phyloP scores from a whole-genome alignment of 2,113 vertebrate genomes.

The Genyomyrus donnyi region DNA sequence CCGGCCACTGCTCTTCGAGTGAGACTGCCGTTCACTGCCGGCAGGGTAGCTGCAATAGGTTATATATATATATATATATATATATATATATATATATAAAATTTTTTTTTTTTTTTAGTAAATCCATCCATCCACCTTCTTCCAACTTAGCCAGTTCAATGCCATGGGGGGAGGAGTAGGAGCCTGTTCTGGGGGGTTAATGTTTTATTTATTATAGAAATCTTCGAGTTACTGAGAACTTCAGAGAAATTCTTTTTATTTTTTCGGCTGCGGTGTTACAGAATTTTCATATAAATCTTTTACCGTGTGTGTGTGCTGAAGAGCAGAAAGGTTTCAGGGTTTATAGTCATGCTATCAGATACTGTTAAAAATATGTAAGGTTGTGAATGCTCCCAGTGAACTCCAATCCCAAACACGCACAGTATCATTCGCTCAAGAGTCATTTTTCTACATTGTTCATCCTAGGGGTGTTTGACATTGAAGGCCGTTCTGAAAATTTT shows the following conservation, averaged over 20 bases:
- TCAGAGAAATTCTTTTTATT: not conserved
- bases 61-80: not conserved
- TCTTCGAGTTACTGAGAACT: not conserved
- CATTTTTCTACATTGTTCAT: not conserved
- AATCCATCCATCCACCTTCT: not conserved
- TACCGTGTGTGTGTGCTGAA: not conserved
- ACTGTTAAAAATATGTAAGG: not conserved
- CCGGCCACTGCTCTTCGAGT: slow-evolving; percentile 78
- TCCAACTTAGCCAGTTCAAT: not conserved
- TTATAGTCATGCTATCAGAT: not conserved
- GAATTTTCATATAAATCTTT: not conserved
- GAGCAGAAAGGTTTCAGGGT: not conserved
- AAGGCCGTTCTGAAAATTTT: not conserved
- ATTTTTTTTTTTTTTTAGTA: not conserved
- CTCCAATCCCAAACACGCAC: not conserved
- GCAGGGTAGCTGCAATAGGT: not conserved
- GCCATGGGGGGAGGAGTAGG: not conserved
- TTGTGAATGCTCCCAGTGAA: not conserved
- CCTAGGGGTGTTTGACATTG: not conserved
- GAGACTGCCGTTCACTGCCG: slow-evolving; percentile 34
- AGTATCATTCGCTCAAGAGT: not conserved
- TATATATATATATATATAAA: too few relatives aligned
- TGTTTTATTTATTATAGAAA: not conserved
- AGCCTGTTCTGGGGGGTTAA: not conserved
- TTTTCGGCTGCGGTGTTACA: not conserved